Conservation (phyloP, 1,140 invertebrate genomes). For the Chionoecetes opilio region DNA sequence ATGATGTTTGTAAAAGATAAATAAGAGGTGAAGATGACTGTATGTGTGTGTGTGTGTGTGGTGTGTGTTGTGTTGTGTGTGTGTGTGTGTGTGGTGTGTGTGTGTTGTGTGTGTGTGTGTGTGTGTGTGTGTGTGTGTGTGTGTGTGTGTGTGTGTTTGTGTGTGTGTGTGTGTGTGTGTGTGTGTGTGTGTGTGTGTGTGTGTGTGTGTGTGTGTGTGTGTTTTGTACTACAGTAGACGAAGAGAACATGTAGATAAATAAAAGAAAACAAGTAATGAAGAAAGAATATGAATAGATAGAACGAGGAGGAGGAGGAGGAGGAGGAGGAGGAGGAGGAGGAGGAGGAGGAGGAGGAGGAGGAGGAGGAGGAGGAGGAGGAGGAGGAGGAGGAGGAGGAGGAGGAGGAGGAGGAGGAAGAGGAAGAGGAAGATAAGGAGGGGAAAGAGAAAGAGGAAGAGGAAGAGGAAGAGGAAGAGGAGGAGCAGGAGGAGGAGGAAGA, state of each 20-base stretch:
- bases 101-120: conserved; percentile 55
- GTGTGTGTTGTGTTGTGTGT: conserved; percentile 58
- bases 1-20: too few relatives aligned
- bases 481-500: neutral
- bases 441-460: neutral
- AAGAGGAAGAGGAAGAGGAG: neutral
- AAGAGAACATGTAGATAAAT: neutral
- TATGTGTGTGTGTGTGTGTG: conserved; percentile 45
- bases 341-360: neutral
- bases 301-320: too few relatives aligned
- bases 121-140: conserved; percentile 57
- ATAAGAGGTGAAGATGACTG: neutral
- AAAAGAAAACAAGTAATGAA: neutral
- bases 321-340: neutral
- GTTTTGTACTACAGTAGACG: neutral
- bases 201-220: conserved; percentile 50
- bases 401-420: neutral
- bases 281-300: neutral
- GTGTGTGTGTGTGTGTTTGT: conserved; percentile 66
- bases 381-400: neutral
- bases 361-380: neutral
- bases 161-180: conserved; percentile 54
- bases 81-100: conserved; percentile 56
- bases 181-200: conserved; percentile 58
- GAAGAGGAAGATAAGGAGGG: neutral